Evolutionary conservation across 2,113 vertebrate species (phyloP).

Genomic region (Vidua macroura): DNA sequence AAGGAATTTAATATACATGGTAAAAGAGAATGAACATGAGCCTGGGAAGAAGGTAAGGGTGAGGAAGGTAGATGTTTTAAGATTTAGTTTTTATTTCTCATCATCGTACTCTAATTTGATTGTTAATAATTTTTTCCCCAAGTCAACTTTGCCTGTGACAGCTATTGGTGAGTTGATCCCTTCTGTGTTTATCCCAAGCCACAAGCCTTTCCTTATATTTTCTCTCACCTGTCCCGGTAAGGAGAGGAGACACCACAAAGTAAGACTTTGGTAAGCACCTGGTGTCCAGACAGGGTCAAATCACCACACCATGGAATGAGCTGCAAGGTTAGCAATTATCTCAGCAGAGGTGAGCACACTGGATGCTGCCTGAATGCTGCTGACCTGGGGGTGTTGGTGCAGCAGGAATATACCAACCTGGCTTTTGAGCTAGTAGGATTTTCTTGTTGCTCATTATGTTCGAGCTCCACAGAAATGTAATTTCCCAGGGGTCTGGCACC

Average conservation of each 20-base stretch:
- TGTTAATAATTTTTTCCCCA: background rate
- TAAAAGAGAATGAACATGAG: background rate
- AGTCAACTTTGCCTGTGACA: background rate
- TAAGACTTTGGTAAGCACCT: background rate
- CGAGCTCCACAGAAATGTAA: background rate
- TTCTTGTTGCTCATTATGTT: background rate
- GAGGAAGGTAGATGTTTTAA: background rate
- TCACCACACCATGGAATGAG: background rate
- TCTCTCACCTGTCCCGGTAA: background rate
- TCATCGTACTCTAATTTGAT: background rate
- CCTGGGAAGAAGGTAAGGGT: background rate
- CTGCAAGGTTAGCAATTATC: background rate
- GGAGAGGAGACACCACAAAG: background rate
- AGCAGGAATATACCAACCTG: background rate
- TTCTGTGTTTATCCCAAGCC: background rate
- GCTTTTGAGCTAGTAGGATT: background rate
- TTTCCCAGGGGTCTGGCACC: slow-evolving; percentile 24
- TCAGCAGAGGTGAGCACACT: background rate
- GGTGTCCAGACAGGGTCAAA: background rate
- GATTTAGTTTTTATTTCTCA: background rate
- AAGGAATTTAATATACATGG: background rate
- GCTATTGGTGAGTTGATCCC: background rate
- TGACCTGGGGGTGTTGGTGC: background rate
- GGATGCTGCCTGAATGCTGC: background rate
- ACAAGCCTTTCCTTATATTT: background rate